A percentile compares a stretch with the other conserved stretches of the same genome.
Evolutionary conservation across 2,797 vertebrate species (phyloP).

Genomic region (Dendrocincla tyrannina): DNA sequence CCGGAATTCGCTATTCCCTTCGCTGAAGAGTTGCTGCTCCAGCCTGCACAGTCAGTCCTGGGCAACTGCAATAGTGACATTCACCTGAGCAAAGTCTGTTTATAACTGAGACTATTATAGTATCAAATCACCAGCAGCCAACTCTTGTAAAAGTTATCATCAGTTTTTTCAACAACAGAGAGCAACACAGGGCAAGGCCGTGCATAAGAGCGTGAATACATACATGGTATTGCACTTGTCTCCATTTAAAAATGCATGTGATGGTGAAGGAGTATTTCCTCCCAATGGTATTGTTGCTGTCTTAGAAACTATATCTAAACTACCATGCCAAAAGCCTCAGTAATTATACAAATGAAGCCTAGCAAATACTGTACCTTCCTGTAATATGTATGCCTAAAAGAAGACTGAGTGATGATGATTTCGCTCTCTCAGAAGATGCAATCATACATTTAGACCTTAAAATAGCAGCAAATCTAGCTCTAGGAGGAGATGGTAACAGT

Average conservation of each 20-base stretch:
- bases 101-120: background rate
- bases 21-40: conserved; percentile 6
- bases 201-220: background rate
- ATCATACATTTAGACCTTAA: background rate
- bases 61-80: background rate
- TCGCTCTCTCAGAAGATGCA: background rate
- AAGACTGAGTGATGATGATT: background rate
- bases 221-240: background rate
- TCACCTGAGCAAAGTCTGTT: background rate
- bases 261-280: conserved; percentile 43
- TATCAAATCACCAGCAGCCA: background rate
- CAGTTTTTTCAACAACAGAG: background rate
- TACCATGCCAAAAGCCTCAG: conserved; percentile 2
- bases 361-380: background rate
- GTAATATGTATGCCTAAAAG: background rate
- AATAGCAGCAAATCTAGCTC: background rate
- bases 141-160: conserved; percentile 47
- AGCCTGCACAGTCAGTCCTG: background rate
- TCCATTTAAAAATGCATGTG: conserved; percentile 41
- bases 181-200: background rate
- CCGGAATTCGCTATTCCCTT: conserved; percentile 37
- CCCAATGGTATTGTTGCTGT: background rate
- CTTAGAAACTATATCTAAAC: conserved; percentile 46
- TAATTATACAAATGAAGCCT: conserved; percentile 43
- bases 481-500: background rate